Percentiles rank a stretch among this genome's conserved stretches.
Conservation (phyloP, 2,113 vertebrate species). For the Pterocles burchelli region DNA sequence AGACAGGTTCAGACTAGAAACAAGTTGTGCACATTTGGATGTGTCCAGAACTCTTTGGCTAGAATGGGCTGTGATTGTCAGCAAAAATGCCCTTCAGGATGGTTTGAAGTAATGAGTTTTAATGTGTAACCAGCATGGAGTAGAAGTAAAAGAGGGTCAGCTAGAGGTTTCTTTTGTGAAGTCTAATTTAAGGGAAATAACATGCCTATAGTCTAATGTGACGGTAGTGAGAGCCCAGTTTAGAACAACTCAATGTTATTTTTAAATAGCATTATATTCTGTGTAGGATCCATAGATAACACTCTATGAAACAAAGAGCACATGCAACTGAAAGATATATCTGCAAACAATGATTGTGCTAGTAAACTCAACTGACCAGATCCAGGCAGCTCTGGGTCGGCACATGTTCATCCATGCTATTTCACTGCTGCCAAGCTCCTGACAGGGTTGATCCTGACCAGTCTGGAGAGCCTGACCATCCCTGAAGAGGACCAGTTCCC, state of each 20-base stretch:
- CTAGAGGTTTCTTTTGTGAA: constrained; percentile 13
- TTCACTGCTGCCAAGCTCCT: neutral
- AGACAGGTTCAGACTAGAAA: constrained; percentile 27
- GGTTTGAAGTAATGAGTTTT: constrained; percentile 16
- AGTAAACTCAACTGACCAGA: neutral
- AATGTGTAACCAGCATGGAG: neutral
- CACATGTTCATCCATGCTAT: neutral
- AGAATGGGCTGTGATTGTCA: neutral
- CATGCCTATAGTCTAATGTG: neutral
- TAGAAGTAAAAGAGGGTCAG: neutral
- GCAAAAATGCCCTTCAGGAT: neutral
- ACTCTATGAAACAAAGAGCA: neutral
- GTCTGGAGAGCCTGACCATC: neutral
- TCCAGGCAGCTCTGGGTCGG: neutral
- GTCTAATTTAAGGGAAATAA: constrained; percentile 21
- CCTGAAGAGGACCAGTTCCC: neutral
- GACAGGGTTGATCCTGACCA: neutral
- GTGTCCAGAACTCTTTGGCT: constrained; percentile 13
- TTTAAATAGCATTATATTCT: neutral
- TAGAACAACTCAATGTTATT: neutral
- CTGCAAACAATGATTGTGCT: neutral
- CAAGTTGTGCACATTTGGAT: constrained; percentile 6
- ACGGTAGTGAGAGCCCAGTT: neutral
- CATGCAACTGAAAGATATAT: neutral
- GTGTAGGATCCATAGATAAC: neutral